phyloP scores from a whole-genome alignment of 2,888 invertebrate genomes.

The Nemurella pictetii region DNA sequence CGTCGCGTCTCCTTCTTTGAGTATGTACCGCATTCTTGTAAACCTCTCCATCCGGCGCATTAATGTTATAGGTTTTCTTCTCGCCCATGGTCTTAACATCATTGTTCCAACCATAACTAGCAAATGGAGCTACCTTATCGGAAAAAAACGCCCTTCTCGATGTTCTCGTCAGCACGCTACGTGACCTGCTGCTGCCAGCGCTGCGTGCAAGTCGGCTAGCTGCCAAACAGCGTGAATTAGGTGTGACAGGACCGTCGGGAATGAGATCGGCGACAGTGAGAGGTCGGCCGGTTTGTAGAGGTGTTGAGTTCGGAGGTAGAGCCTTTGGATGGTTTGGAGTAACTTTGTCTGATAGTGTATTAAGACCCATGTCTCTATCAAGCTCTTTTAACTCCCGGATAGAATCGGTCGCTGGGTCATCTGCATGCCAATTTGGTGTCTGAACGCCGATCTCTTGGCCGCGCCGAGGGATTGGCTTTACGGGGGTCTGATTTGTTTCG shows the following conservation, averaged over 20 bases:
- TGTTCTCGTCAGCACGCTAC: slow-evolving; percentile 28
- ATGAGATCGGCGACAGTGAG: slow-evolving; percentile 6
- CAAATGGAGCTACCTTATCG: slow-evolving; percentile 37
- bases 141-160: slow-evolving; percentile 33
- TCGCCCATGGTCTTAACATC: slow-evolving; percentile 37
- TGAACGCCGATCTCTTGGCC: background rate
- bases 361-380: background rate
- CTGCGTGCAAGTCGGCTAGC: background rate
- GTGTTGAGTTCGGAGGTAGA: background rate
- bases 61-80: slow-evolving; percentile 41
- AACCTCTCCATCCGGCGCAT: slow-evolving; percentile 40
- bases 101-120: slow-evolving; percentile 41
- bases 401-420: background rate
- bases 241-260: background rate
- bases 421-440: background rate
- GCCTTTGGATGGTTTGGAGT: background rate
- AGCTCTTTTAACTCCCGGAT: slow-evolving; percentile 12
- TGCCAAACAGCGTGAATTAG: background rate
- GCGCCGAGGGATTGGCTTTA: background rate
- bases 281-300: background rate
- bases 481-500: background rate
- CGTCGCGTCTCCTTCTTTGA: slow-evolving; percentile 35
- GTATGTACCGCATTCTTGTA: slow-evolving; percentile 37
- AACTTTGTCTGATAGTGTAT: background rate
- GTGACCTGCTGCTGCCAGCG: background rate